phyloP scores from a whole-genome alignment of 2,113 vertebrate species.

The Dermatemys mawii region DNA sequence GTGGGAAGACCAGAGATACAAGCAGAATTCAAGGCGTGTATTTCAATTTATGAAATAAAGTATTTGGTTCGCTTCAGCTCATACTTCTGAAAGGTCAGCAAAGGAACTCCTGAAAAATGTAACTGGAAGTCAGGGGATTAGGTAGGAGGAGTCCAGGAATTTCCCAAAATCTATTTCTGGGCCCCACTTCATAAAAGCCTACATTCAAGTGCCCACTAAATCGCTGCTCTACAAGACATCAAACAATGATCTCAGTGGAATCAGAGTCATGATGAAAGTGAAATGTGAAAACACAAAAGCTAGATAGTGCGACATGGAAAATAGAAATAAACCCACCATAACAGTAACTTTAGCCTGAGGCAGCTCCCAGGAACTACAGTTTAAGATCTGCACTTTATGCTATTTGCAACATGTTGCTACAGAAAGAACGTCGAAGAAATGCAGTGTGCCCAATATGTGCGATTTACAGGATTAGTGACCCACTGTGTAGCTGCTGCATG shows the following conservation, averaged over 20 bases:
- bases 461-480: neutral
- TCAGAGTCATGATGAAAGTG: neutral
- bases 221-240: no score
- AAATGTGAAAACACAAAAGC: neutral
- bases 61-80: neutral
- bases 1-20: no score
- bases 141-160: neutral
- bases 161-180: neutral
- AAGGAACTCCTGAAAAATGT: neutral
- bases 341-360: neutral
- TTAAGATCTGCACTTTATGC: neutral
- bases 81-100: neutral
- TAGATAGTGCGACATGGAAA: neutral
- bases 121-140: neutral
- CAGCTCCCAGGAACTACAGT: neutral
- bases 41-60: neutral
- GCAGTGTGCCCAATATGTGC: neutral
- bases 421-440: neutral
- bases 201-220: no score
- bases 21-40: no score
- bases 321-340: neutral
- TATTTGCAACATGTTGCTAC: neutral
- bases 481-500: neutral
- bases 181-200: neutral
- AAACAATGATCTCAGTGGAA: no score